A percentile compares a stretch with the other conserved stretches of the same genome.
Conservation (phyloP, 2,113 vertebrate species). For the Megaceryle maxima region DNA sequence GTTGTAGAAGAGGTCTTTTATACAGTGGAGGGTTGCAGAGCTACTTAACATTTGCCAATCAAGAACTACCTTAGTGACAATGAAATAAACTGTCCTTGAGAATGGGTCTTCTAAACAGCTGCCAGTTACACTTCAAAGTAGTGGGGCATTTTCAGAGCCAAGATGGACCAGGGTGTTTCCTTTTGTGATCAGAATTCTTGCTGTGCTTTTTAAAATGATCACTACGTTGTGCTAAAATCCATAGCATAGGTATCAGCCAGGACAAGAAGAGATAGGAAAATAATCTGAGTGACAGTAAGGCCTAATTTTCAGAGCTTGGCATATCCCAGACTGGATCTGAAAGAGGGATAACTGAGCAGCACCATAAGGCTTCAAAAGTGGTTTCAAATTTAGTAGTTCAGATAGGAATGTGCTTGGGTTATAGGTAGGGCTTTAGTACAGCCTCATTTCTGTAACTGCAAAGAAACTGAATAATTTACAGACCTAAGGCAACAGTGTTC, state of each 20-base stretch:
- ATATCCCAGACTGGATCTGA: neutral
- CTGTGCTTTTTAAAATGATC: neutral
- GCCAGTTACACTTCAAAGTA: neutral
- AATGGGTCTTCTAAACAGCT: neutral
- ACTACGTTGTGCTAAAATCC: neutral
- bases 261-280: neutral
- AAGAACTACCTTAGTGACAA: neutral
- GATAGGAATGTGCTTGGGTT: neutral
- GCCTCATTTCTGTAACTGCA: neutral
- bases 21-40: neutral
- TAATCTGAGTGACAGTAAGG: neutral
- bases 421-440: neutral
- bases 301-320: neutral
- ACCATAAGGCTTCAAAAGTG: neutral
- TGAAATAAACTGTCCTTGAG: neutral
- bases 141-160: neutral
- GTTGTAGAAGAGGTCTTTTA: neutral
- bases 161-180: neutral
- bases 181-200: neutral
- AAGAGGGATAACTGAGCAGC: neutral
- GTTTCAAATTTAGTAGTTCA: neutral
- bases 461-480: neutral
- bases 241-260: neutral
- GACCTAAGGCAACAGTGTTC: neutral
- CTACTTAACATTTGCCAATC: neutral